Conservation (phyloP, 1,140 invertebrate species). For the Tribolium castaneum region DNA sequence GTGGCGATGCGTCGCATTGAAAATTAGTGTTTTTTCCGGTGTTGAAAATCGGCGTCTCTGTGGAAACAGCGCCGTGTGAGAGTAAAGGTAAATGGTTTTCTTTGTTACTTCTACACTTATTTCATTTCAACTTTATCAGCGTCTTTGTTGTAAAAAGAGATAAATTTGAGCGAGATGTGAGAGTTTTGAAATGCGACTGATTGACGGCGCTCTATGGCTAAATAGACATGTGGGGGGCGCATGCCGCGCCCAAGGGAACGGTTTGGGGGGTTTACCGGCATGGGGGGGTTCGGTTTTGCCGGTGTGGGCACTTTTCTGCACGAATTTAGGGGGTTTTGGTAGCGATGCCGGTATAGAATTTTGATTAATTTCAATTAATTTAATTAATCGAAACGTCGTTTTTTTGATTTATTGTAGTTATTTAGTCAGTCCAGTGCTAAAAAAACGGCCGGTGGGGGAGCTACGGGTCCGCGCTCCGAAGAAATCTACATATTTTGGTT, state of each 20-base stretch:
- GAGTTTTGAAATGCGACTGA: constrained; percentile 44
- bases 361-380: too few relatives aligned
- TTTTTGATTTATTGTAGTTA: too few relatives aligned
- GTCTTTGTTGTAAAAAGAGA: constrained; percentile 64
- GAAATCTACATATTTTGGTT: too few relatives aligned
- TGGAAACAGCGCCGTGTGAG: constrained; percentile 49
- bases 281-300: too few relatives aligned
- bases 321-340: too few relatives aligned
- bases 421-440: too few relatives aligned
- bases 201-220: not conserved
- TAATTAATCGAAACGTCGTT: too few relatives aligned
- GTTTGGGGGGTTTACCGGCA: too few relatives aligned
- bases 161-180: constrained; percentile 55
- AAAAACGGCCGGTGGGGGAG: too few relatives aligned
- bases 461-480: too few relatives aligned
- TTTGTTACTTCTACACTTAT: constrained; percentile 63
- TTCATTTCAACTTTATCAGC: constrained; percentile 62
- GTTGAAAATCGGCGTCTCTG: constrained; percentile 47
- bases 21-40: constrained; percentile 34
- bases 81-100: constrained; percentile 62
- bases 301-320: too few relatives aligned
- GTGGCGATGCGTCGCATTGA: constrained; percentile 33
- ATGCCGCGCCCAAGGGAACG: not conserved
- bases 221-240: not conserved
- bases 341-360: too few relatives aligned